Evolutionary conservation across 2,797 vertebrate genomes (phyloP).

Genomic region (Selene dorsalis): DNA sequence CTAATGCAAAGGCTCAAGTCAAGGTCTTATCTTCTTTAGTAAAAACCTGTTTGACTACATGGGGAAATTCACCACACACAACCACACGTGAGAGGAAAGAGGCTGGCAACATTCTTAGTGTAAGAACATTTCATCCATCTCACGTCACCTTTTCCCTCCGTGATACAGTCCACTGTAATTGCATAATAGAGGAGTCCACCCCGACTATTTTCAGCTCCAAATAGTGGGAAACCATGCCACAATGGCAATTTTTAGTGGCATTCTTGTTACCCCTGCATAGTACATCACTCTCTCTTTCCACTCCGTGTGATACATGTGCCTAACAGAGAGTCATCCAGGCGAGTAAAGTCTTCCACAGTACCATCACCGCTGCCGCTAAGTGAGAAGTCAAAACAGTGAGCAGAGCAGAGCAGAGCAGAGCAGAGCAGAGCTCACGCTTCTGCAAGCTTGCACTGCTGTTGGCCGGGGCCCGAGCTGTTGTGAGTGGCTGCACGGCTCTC

Average conservation of each 20-base stretch:
- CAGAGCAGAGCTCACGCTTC: conserved; percentile 49
- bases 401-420: conserved; percentile 51
- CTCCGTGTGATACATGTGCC: conserved; percentile 63
- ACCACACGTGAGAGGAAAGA: conserved; percentile 64
- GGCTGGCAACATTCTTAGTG: conserved; percentile 70
- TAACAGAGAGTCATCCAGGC: conserved; percentile 60
- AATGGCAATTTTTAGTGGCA: conserved; percentile 69
- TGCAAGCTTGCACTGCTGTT: conserved; percentile 69
- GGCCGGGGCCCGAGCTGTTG: conserved; percentile 59
- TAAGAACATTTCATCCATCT: conserved; percentile 82
- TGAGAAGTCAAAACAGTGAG: conserved; percentile 72
- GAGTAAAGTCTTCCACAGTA: conserved; percentile 73
- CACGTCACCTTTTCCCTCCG: conserved; percentile 80
- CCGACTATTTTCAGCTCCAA: conserved; percentile 67
- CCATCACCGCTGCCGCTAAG: conserved; percentile 55
- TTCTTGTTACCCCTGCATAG: conserved; percentile 70
- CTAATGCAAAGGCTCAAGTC: conserved; percentile 9
- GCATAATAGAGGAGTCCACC: conserved; percentile 74
- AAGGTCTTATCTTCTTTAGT: conserved; percentile 29
- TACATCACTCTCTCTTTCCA: conserved; percentile 75
- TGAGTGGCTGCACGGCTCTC: conserved; percentile 60
- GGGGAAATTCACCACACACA: conserved; percentile 56
- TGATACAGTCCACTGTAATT: conserved; percentile 74
- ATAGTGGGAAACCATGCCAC: conserved; percentile 76
- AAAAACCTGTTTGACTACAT: conserved; percentile 63